phyloP scores from a whole-genome alignment of 2,113 vertebrate species.

The Epinephelus fuscoguttatus region DNA sequence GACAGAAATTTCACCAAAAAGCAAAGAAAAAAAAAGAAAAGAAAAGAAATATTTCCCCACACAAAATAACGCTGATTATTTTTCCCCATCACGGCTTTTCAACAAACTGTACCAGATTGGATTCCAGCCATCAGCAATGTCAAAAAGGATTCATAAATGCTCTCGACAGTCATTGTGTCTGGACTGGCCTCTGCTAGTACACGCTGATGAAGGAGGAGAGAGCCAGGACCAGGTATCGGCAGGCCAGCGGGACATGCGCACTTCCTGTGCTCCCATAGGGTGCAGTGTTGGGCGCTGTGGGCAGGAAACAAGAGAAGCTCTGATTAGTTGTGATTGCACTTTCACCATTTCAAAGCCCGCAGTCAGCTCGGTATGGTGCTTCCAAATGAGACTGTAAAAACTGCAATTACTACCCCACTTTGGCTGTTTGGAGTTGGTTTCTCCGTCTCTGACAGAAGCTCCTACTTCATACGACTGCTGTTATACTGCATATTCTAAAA shows the following conservation, averaged over 20 bases:
- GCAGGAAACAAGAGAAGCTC: slow-evolving; percentile 80
- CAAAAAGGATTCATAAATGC: slow-evolving; percentile 92
- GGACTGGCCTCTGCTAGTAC: slow-evolving; percentile 91
- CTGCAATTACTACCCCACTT: slow-evolving; percentile 38
- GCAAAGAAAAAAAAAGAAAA: slow-evolving; percentile 39
- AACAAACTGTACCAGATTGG: slow-evolving; percentile 94
- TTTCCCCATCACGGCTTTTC: slow-evolving; percentile 91
- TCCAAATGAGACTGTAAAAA: slow-evolving; percentile 34
- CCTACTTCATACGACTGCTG: background rate
- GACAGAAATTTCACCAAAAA: slow-evolving; percentile 91
- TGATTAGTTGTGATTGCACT: slow-evolving; percentile 65
- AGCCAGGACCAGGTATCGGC: slow-evolving; percentile 94
- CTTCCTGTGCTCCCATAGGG: slow-evolving; percentile 94
- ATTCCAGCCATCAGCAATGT: slow-evolving; percentile 93
- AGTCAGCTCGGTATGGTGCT: slow-evolving; percentile 37
- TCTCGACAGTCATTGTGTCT: slow-evolving; percentile 94
- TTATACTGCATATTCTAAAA: background rate
- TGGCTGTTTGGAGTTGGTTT: slow-evolving; percentile 25
- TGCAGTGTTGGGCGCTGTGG: slow-evolving; percentile 95
- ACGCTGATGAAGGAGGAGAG: slow-evolving; percentile 95
- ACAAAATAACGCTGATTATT: slow-evolving; percentile 91
- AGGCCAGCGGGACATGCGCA: slow-evolving; percentile 92
- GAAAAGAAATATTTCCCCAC: slow-evolving; percentile 77
- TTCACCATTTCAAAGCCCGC: slow-evolving; percentile 49
- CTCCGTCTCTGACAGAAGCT: background rate